Evolutionary conservation across 1,140 invertebrate genomes (phyloP).

Genomic region (Spodoptera litura): DNA sequence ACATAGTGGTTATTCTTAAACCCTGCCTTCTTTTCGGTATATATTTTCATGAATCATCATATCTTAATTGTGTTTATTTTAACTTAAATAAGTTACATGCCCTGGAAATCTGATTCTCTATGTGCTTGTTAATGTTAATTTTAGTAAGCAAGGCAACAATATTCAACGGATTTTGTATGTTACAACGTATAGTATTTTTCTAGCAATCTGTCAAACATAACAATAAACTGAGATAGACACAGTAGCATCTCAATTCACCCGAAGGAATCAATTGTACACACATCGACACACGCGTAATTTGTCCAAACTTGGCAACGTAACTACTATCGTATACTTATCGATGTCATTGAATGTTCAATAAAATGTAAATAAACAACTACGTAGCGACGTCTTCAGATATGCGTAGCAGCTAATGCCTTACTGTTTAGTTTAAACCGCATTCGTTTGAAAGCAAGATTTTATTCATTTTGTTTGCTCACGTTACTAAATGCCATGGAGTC

Average conservation of each 20-base stretch:
- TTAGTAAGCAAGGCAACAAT: no score
- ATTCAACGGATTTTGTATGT: no score
- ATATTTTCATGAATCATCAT: neutral
- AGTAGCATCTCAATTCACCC: conserved; percentile 8
- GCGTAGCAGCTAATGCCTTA: neutral
- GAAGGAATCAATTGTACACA: conserved; percentile 27
- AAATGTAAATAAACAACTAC: conserved; percentile 38
- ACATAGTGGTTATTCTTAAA: conserved; percentile 6
- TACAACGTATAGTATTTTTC: neutral
- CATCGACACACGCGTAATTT: conserved; percentile 28
- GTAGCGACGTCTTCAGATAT: neutral
- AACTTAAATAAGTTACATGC: no score
- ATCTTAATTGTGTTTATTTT: no score
- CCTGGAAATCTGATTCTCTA: no score
- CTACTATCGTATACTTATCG: conserved; percentile 24
- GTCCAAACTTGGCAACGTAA: conserved; percentile 30
- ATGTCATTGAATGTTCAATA: conserved; percentile 30
- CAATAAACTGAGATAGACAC: conserved; percentile 10
- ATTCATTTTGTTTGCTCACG: conserved; percentile 34
- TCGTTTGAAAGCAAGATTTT: neutral
- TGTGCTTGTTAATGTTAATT: no score
- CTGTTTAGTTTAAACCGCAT: neutral
- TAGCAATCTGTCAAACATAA: neutral
- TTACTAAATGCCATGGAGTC: conserved; percentile 45
- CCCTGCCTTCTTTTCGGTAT: neutral